Percentiles rank a stretch among this genome's conserved stretches.
phyloP scores from a whole-genome alignment of 2,113 vertebrate genomes.

The Tachysurus fulvidraco region DNA sequence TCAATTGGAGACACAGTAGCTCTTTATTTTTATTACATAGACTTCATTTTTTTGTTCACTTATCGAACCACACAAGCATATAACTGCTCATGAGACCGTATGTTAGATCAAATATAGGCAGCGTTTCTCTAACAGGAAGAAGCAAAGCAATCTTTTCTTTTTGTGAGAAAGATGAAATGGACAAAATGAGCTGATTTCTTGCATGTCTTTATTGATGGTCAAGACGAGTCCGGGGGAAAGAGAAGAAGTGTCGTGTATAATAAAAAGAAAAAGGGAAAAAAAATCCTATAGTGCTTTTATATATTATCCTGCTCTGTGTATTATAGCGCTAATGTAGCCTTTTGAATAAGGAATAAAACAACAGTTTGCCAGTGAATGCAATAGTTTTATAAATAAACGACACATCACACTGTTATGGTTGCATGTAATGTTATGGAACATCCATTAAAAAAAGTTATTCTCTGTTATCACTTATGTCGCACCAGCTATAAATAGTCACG shows the following conservation, averaged over 20 bases:
- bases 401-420: neutral
- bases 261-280: neutral
- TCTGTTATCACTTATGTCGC: neutral
- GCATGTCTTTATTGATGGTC: conserved; percentile 45
- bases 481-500: neutral
- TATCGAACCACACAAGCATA: neutral
- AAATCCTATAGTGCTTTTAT: neutral
- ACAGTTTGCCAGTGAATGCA: neutral
- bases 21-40: neutral
- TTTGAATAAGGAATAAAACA: neutral
- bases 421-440: neutral
- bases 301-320: neutral
- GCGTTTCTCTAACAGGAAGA: conserved; percentile 28
- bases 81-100: conserved; percentile 34
- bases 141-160: neutral
- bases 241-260: neutral
- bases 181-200: conserved; percentile 44
- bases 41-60: neutral
- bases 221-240: conserved; percentile 40
- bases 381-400: neutral
- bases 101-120: conserved; percentile 31
- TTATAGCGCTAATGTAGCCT: neutral
- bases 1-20: neutral
- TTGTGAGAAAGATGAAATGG: neutral
- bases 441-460: neutral